Percentiles rank a stretch among this genome's conserved stretches.
phyloP scores from a whole-genome alignment of 2,888 invertebrate genomes.

The Nycteola revayana region DNA sequence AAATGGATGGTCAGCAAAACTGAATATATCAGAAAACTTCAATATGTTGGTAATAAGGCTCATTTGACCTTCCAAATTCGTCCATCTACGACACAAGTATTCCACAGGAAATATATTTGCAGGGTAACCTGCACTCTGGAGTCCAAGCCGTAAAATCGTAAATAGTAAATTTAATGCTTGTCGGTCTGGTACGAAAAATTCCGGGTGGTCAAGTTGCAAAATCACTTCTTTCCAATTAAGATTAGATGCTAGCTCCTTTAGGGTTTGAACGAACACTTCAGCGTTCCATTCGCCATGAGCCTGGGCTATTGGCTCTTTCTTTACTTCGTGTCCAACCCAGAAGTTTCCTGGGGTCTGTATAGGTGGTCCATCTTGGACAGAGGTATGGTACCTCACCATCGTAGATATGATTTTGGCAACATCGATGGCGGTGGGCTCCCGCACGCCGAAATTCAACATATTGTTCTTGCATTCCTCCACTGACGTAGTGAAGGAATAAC shows the following conservation, averaged over 20 bases:
- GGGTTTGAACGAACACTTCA: constrained; percentile 95
- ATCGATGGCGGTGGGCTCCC: constrained; percentile 91
- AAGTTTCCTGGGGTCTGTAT: constrained; percentile 85
- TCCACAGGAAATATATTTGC: constrained; percentile 92
- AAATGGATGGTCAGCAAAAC: constrained; percentile 95
- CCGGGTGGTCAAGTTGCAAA: constrained; percentile 93
- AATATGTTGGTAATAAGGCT: constrained; percentile 93
- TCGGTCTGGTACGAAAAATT: constrained; percentile 94
- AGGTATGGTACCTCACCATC: constrained; percentile 92
- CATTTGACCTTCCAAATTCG: constrained; percentile 95
- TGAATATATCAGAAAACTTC: constrained; percentile 96
- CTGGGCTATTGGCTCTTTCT: constrained; percentile 74
- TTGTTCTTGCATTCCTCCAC: constrained; percentile 94
- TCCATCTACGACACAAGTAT: constrained; percentile 95
- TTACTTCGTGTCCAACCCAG: constrained; percentile 81
- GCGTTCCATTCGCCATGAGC: constrained; percentile 90
- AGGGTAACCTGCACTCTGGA: constrained; percentile 88
- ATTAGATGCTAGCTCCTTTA: constrained; percentile 93
- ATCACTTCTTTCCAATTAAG: constrained; percentile 97
- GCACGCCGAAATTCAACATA: constrained; percentile 89
- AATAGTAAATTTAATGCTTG: constrained; percentile 91
- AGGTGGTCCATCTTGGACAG: constrained; percentile 85
- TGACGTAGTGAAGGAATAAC: constrained; percentile 92
- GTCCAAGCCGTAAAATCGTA: constrained; percentile 90
- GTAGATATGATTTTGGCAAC: constrained; percentile 93